These are phyloP conservation scores for Hippopotamus amphibius DNA, from an alignment of 2,113 vertebrate species.

Conservation along the genomic window DNA sequence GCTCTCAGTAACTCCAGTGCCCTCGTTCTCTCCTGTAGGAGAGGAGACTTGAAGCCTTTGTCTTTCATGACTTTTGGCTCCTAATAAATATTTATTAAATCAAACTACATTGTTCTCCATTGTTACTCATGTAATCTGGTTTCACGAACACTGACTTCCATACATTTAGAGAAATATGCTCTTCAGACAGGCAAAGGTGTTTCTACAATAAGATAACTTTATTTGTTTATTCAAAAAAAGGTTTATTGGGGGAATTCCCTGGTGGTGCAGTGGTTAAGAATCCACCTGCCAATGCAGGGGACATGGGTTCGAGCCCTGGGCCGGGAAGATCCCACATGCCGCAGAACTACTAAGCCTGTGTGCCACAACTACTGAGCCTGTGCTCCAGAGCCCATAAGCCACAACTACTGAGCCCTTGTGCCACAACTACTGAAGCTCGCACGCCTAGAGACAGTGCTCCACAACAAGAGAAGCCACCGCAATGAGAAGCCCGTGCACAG, in stretches of 20 bases:
- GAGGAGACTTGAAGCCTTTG: background rate
- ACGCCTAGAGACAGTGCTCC: no score
- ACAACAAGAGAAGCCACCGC: no score
- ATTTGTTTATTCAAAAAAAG: background rate
- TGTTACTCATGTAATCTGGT: background rate
- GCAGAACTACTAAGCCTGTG: no score
- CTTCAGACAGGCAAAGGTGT: background rate
- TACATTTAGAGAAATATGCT: background rate
- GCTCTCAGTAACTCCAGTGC: background rate
- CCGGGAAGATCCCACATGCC: no score
- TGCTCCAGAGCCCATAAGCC: no score
- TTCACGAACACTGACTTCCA: background rate
- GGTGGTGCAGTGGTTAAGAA: no score
- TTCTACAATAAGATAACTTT: background rate
- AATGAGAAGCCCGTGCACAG: no score
- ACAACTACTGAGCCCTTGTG: no score
- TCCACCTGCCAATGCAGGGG: no score
- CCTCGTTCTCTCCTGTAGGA: background rate
- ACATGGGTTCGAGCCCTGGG: no score
- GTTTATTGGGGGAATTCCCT: background rate
- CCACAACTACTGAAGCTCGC: no score
- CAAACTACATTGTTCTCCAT: background rate
- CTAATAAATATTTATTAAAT: background rate
- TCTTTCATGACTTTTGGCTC: background rate
- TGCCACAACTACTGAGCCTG: no score